Base-by-base conservation (phyloP, 2,797 vertebrate genomes). In the Lateolabrax maculatus region DNA sequence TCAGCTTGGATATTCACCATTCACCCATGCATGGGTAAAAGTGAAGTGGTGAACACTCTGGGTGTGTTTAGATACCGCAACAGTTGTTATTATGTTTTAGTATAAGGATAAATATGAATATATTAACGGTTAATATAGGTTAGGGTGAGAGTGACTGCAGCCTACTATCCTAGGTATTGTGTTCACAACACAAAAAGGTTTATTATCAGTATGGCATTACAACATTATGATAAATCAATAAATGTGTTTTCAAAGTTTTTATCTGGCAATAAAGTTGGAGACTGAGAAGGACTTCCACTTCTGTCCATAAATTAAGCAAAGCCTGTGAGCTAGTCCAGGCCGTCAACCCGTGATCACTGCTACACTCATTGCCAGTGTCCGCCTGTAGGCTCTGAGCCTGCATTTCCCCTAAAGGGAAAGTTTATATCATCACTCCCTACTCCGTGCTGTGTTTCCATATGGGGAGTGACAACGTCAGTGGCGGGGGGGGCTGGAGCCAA, bases 181-280 rank as follows among this genome's bases (percentile, higher is more conserved):
- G 27, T 58, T 74, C 51, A n/a, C n/a, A n/a, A n/a, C n/a, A n/a
- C n/a, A n/a, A n/a, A n/a, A n/a, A n/a, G n/a, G n/a, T n/a, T n/a
- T n/a, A n/a, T n/a, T n/a, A n/a, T n/a, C n/a, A n/a, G n/a, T n/a
- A n/a, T n/a, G n/a, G n/a, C n/a, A n/a, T n/a, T n/a, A n/a, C n/a
- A n/a, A n/a, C n/a, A n/a, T n/a, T n/a, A n/a, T n/a, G n/a, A n/a
- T n/a, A n/a, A n/a, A n/a, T n/a, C n/a, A n/a, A n/a, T n/a, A n/a
- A n/a, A n/a, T 46, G 43, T 79, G 27, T 58, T 74, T 44, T 27
- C 3, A 29, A n/a, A 36, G 29, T 69, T 23, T 55, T 23, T 46
- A 44, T 36, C 29, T 44, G n/a, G 10, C 6, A 3, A 61, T 31
- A n/a, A 5, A 51, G 21, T 16, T 29, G 10, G 18, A 3, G 19